phyloP scores from a whole-genome alignment of 1,140 invertebrate species.

The Hypothenemus hampei region DNA sequence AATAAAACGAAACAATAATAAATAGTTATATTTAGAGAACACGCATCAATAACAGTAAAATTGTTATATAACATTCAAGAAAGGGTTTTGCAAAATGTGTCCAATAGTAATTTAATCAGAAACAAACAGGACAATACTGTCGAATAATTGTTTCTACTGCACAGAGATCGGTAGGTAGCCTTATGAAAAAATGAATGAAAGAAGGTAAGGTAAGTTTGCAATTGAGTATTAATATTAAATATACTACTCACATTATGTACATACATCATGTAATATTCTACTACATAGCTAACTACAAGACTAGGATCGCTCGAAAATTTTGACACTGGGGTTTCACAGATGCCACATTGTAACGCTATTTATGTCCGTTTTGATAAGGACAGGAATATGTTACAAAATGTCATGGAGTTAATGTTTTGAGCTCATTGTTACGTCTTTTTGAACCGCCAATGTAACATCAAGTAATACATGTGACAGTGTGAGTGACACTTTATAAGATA shows the following conservation, averaged over 20 bases:
- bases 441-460: constrained; percentile 23
- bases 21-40: constrained; percentile 18
- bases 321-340: background rate
- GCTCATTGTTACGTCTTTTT: background rate
- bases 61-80: constrained; percentile 4
- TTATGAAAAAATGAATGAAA: background rate
- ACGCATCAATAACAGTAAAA: constrained; percentile 2
- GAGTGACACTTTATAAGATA: constrained; percentile 10
- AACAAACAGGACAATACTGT: constrained; percentile 13
- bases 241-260: constrained; percentile 30
- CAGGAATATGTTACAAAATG: background rate
- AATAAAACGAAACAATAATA: constrained; percentile 4
- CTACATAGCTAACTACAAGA: constrained; percentile 37
- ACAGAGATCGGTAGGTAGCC: constrained; percentile 13
- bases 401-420: background rate
- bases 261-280: constrained; percentile 26
- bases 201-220: constrained; percentile 1
- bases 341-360: background rate
- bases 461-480: constrained; percentile 30
- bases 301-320: constrained; percentile 28
- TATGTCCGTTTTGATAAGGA: background rate
- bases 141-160: background rate
- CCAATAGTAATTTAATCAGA: too few species aligned
- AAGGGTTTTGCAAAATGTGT: constrained; percentile 1
- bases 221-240: constrained; percentile 33